phyloP scores from a whole-genome alignment of 2,113 vertebrate species.

The Oceanites oceanicus region DNA sequence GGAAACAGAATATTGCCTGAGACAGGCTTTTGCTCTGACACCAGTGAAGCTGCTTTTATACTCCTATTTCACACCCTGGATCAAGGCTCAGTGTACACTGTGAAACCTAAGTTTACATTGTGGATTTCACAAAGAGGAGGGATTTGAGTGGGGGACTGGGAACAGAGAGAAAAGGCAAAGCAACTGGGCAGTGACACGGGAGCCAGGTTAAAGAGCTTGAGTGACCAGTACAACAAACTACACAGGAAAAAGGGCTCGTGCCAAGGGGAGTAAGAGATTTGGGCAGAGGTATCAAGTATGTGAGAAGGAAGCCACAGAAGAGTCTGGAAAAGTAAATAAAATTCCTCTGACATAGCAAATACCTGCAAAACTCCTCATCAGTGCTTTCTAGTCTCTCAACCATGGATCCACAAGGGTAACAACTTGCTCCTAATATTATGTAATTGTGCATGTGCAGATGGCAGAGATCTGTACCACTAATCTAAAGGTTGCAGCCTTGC shows the following conservation, averaged over 20 bases:
- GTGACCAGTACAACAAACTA: accelerated
- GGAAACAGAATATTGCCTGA: background rate
- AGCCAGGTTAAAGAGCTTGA: background rate
- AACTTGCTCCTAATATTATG: background rate
- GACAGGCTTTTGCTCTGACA: background rate
- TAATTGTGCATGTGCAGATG: background rate
- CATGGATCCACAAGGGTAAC: background rate
- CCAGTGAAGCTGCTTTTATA: background rate
- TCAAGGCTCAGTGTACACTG: background rate
- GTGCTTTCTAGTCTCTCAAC: background rate
- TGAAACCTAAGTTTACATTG: background rate
- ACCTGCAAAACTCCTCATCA: background rate
- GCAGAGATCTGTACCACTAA: constrained; percentile 5
- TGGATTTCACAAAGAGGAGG: background rate
- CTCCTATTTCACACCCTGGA: background rate
- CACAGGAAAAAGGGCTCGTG: background rate
- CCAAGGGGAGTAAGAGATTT: background rate
- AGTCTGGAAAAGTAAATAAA: background rate
- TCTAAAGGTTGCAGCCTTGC: constrained; percentile 41
- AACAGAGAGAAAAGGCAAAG: background rate
- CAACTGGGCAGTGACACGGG: background rate
- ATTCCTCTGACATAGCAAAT: background rate
- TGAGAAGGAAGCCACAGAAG: background rate
- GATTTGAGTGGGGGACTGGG: background rate
- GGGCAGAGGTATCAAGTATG: background rate